A percentile compares a stretch with the other conserved stretches of the same genome.
phyloP scores from a whole-genome alignment of 2,113 vertebrate genomes.

The Amia ocellicauda region DNA sequence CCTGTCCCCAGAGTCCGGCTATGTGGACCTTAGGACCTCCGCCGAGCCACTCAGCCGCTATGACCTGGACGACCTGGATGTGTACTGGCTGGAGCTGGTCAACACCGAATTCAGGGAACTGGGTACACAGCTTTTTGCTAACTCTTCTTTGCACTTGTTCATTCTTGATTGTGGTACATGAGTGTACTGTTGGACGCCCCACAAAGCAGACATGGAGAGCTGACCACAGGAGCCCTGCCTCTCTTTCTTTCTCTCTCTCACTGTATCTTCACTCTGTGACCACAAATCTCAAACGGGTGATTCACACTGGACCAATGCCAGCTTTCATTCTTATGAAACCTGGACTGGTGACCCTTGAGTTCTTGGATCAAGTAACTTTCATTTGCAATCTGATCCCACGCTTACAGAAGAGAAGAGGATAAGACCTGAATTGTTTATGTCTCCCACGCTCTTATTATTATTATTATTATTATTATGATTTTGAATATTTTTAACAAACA shows the following conservation, averaged over 20 bases:
- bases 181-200: too few species aligned
- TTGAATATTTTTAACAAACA: too few species aligned
- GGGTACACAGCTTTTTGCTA: conserved; percentile 60
- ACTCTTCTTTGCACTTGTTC: not conserved
- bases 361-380: conserved; percentile 33
- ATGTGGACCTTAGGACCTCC: conserved; percentile 34
- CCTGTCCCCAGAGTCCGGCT: conserved; percentile 20
- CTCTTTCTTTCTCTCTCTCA: not conserved
- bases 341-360: conserved; percentile 37
- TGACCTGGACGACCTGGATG: conserved; percentile 93
- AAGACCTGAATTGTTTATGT: conserved; percentile 54
- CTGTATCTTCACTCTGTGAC: not conserved
- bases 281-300: not conserved
- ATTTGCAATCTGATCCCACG: conserved; percentile 43
- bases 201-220: not conserved
- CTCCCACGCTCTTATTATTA: conserved; percentile 30
- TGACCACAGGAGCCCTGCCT: not conserved
- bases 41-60: conserved; percentile 76
- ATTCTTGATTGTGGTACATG: not conserved
- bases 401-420: conserved; percentile 40
- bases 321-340: conserved; percentile 24
- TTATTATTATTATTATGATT: too few species aligned
- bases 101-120: conserved; percentile 90
- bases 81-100: conserved; percentile 87
- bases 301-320: conserved; percentile 9